Evolutionary conservation across 2,888 invertebrate genomes (phyloP).

Genomic region (Drosophila borborema): DNA sequence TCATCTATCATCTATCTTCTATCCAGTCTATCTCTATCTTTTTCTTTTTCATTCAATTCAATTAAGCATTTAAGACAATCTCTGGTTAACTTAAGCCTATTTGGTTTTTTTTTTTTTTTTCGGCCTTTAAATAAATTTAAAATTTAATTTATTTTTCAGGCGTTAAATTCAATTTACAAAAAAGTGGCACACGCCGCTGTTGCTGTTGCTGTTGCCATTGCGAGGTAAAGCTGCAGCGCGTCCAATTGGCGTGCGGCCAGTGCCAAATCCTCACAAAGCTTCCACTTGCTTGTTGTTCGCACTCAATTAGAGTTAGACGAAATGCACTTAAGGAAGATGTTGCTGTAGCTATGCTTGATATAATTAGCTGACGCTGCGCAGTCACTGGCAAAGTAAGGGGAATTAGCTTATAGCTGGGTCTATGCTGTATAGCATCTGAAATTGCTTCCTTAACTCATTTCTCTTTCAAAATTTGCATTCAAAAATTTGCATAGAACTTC

Average conservation of each 20-base stretch:
- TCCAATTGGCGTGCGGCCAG: slow-evolving; percentile 38
- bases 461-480: no score
- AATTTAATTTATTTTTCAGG: slow-evolving; percentile 16
- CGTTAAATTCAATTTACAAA: slow-evolving; percentile 53
- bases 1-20: background rate
- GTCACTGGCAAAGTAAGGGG: background rate
- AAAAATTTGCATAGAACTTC: background rate
- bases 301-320: slow-evolving; percentile 15
- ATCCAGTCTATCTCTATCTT: no score
- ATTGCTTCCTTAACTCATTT: no score
- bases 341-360: background rate
- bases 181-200: slow-evolving; percentile 25
- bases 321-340: slow-evolving; percentile 7
- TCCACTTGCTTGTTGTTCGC: background rate
- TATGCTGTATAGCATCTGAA: no score
- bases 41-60: background rate
- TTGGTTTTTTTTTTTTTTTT: slow-evolving; percentile 25
- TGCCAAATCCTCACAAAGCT: slow-evolving; percentile 32
- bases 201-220: background rate
- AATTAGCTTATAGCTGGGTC: background rate
- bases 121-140: slow-evolving; percentile 3
- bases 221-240: slow-evolving; percentile 36
- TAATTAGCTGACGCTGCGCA: background rate
- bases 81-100: slow-evolving; percentile 45
- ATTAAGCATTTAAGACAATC: slow-evolving; percentile 42